Evolutionary conservation across 2,888 invertebrate genomes (phyloP).

Genomic region (Nesidiocoris tenuis): DNA sequence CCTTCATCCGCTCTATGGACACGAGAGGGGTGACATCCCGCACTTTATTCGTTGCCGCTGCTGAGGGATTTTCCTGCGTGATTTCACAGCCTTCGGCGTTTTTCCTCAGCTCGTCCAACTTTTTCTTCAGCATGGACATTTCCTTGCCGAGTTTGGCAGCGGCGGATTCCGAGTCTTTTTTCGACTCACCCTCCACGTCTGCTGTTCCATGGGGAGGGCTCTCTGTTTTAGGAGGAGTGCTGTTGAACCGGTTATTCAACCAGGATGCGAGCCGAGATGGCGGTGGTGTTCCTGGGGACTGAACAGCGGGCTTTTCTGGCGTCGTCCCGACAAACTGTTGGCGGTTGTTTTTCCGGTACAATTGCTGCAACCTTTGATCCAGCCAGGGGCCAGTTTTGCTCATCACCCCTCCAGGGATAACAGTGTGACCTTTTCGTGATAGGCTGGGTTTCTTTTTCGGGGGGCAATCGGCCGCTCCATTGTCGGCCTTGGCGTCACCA

Average conservation of each 20-base stretch:
- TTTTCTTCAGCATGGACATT: conserved; percentile 49
- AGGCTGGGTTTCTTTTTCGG: conserved; percentile 41
- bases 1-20: conserved; percentile 50
- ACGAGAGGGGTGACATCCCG: conserved; percentile 51
- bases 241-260: conserved; percentile 47
- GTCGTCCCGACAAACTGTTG: conserved; percentile 17
- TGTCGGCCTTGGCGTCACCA: conserved; percentile 20
- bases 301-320: neutral
- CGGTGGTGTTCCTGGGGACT: conserved; percentile 16
- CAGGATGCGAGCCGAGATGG: conserved; percentile 46
- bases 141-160: conserved; percentile 41
- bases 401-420: conserved; percentile 40
- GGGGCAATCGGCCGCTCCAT: conserved; percentile 5
- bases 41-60: conserved; percentile 48
- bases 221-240: conserved; percentile 7
- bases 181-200: conserved; percentile 1
- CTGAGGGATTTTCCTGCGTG: conserved; percentile 47
- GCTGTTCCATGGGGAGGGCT: neutral
- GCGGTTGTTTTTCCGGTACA: conserved; percentile 41
- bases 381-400: conserved; percentile 45
- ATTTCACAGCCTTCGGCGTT: conserved; percentile 44
- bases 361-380: conserved; percentile 47
- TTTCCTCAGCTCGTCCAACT: conserved; percentile 47
- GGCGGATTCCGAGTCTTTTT: conserved; percentile 24
- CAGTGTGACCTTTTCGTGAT: conserved; percentile 36